Percentiles rank a stretch among this genome's conserved stretches.
Evolutionary conservation across 1,140 invertebrate genomes (phyloP).

Genomic region (Polypedilum vanderplanki): DNA sequence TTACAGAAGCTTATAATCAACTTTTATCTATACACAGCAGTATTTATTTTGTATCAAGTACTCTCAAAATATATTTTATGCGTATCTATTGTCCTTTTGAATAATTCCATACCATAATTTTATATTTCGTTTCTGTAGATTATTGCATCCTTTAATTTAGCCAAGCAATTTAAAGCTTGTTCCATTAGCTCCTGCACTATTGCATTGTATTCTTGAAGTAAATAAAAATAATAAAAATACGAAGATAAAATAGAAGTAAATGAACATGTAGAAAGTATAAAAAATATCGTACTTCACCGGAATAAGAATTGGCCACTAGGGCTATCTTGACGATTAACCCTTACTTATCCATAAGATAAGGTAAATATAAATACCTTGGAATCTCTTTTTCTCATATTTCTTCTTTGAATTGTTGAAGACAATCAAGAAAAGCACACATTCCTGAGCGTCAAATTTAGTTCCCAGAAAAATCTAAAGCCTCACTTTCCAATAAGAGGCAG

Average conservation of each 20-base stretch:
- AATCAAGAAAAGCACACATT: slow-evolving; percentile 97
- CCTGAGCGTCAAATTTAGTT: slow-evolving; percentile 97
- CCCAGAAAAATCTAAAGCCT: slow-evolving; percentile 93
- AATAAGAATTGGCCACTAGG: slow-evolving; percentile 76
- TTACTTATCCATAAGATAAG: slow-evolving; percentile 85
- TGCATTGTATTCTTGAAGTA: slow-evolving; percentile 85
- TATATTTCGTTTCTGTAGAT: too few species aligned
- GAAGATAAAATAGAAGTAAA: too few species aligned
- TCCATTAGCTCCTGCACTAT: slow-evolving; percentile 99
- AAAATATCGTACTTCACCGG: slow-evolving; percentile 79
- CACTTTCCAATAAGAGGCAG: slow-evolving; percentile 89
- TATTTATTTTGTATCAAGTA: too few species aligned
- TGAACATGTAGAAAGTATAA: too few species aligned
- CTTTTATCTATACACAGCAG: too few species aligned
- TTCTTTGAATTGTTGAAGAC: slow-evolving; percentile 86
- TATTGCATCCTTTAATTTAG: too few species aligned
- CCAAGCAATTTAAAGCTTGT: slow-evolving; percentile 99
- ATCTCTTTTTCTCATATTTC: slow-evolving; percentile 69
- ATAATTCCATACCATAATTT: too few species aligned
- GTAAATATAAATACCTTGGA: slow-evolving; percentile 81
- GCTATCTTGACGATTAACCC: slow-evolving; percentile 87
- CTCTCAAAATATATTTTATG: too few species aligned
- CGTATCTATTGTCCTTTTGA: too few species aligned
- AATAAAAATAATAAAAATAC: too few species aligned
- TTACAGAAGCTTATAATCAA: too few species aligned